Base-by-base conservation (phyloP, 2,888 invertebrate species). In the Hyppa rectilinea region DNA sequence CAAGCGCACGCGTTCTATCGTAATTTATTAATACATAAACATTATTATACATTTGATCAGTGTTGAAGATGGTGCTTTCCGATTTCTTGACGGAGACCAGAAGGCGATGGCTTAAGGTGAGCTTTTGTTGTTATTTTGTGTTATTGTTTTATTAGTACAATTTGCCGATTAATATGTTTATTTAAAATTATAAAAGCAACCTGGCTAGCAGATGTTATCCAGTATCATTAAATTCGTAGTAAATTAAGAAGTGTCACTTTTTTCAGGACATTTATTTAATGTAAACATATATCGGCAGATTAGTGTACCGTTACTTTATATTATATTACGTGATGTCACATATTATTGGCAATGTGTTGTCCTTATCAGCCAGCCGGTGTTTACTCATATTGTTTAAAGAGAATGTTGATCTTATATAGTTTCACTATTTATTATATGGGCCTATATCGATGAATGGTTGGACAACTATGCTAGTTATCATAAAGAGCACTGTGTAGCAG, bases 1-100 rank as follows among this genome's bases (percentile, higher is more conserved):
- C 50, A 67, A n/a, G n/a, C 66, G 67, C 82, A 75, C 78, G 84
- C 86, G 85, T 38, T 52, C 29, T 60, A 26, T 76, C 78, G 85
- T 75, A 76, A 81, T 45, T 40, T 34, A 55, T n/a, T 45, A 61
- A 59, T 56, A 73, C 63, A 63, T 69, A 70, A 74, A 81, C 52
- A 60, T 72, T 68, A 49, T 71, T 65, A 47, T 49, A 45, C 43
- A 56, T 31, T 68, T 73, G 63, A 36, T 55, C 67, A 62, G 66
- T 70, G 73, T 40, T 61, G 61, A 87, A 79, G 68, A 96, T 96
- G 95, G 95, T 95, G 89, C 88, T 96, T 49, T 91, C 94, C 38
- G 95, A 95, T 73, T 95, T 96, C 77, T 85, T 95, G 86, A 95
- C 95, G 78, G 95, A 95, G 86, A 96, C 95, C 23, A 87, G 95